Conservation (phyloP, 2,797 vertebrate genomes). For the Sebastes melanostomus region DNA sequence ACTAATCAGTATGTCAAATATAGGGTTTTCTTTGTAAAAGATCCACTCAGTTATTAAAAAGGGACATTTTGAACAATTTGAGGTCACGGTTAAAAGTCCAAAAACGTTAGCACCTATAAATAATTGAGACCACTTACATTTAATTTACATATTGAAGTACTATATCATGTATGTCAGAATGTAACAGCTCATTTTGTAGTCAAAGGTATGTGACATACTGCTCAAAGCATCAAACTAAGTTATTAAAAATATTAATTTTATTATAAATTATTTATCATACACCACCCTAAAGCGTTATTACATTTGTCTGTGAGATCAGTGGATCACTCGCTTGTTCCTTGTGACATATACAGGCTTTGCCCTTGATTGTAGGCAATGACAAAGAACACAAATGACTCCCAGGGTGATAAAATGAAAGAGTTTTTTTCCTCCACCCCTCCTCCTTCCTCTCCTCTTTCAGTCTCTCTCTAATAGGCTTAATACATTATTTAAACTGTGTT, state of each 20-base stretch:
- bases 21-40: neutral
- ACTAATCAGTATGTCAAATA: neutral
- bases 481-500: slow-evolving; percentile 68
- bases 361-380: slow-evolving; percentile 8
- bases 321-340: neutral
- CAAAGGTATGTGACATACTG: neutral
- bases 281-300: neutral
- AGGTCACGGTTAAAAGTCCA: neutral
- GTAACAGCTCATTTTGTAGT: neutral
- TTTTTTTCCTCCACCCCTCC: neutral
- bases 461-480: slow-evolving; percentile 24
- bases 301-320: neutral
- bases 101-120: neutral
- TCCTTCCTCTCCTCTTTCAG: neutral
- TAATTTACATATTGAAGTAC: neutral
- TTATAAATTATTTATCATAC: neutral
- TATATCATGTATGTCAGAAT: neutral
- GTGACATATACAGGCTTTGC: neutral
- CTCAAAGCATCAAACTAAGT: neutral
- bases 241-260: neutral
- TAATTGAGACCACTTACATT: neutral
- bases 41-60: neutral
- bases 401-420: slow-evolving; percentile 18
- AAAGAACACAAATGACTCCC: slow-evolving; percentile 10
- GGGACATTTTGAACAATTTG: neutral